Percentiles rank a stretch among this genome's conserved stretches.
These are phyloP conservation scores for Syngnathus rostellatus DNA, from an alignment of 2,797 vertebrate genomes.

Conservation along the genomic window DNA sequence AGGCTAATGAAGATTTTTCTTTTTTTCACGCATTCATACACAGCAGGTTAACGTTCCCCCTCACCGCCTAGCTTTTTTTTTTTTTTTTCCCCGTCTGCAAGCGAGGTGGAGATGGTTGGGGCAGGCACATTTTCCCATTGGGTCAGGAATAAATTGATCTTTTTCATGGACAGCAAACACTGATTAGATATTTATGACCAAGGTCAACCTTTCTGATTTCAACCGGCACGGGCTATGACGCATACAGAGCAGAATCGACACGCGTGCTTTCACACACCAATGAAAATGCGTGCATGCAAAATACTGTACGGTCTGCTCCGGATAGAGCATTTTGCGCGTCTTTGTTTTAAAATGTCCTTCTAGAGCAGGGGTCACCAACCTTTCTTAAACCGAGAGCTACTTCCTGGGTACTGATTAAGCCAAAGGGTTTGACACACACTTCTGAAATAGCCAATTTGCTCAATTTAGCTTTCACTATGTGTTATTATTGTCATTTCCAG, in stretches of 20 bases:
- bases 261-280: slow-evolving; percentile 29
- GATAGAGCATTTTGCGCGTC: background rate
- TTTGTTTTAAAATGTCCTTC: background rate
- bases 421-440: too few relatives aligned
- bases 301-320: background rate
- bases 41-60: slow-evolving; percentile 48
- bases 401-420: too few relatives aligned
- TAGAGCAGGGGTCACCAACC: too few relatives aligned
- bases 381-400: too few relatives aligned
- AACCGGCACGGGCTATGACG: slow-evolving; percentile 61
- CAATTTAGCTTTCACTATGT: too few relatives aligned
- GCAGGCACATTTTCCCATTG: slow-evolving; percentile 63
- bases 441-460: too few relatives aligned
- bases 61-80: slow-evolving; percentile 50
- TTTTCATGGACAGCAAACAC: slow-evolving; percentile 71
- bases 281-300: slow-evolving; percentile 4
- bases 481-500: too few relatives aligned
- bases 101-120: slow-evolving; percentile 44
- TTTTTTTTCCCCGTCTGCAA: slow-evolving; percentile 54
- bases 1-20: slow-evolving; percentile 55
- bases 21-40: slow-evolving; percentile 41
- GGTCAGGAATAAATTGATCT: slow-evolving; percentile 72
- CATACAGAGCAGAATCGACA: slow-evolving; percentile 58
- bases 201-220: slow-evolving; percentile 68
- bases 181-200: slow-evolving; percentile 72